A percentile compares a stretch with the other conserved stretches of the same genome.
Evolutionary conservation across 2,888 invertebrate species (phyloP).

Genomic region (Euspilapteryx auroguttella): DNA sequence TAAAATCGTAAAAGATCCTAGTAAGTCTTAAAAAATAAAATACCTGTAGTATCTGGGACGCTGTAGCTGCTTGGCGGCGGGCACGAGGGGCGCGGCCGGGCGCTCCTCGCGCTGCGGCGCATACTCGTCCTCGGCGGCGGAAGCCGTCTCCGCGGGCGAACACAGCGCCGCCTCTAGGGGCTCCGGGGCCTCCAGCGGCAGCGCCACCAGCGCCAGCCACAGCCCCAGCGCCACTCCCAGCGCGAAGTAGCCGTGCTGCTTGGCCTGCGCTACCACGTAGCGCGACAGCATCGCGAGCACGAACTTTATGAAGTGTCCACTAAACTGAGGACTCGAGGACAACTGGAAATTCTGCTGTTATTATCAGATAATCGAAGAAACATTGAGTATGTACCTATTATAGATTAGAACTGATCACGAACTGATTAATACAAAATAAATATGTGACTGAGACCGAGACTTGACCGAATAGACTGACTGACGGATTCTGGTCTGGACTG

Average conservation of each 20-base stretch:
- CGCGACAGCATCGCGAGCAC: slow-evolving; percentile 40
- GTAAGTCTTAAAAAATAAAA: slow-evolving; percentile 23
- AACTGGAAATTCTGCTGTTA: no score
- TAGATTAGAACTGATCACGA: no score
- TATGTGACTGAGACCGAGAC: no score
- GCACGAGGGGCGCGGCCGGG: slow-evolving; percentile 8
- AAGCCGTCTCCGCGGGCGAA: slow-evolving; percentile 9
- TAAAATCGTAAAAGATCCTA: no score
- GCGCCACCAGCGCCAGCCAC: slow-evolving; percentile 51
- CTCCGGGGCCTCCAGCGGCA: slow-evolving; percentile 49
- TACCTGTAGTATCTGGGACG: background rate
- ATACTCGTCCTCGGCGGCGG: slow-evolving; percentile 24
- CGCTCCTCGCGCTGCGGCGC: slow-evolving; percentile 38
- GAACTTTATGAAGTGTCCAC: no score
- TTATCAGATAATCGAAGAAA: no score
- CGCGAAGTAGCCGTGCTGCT: slow-evolving; percentile 61
- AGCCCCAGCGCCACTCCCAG: slow-evolving; percentile 59
- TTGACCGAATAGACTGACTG: no score
- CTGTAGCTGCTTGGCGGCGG: background rate
- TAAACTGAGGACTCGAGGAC: no score
- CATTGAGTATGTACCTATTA: no score
- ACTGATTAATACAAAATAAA: no score
- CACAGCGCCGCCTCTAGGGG: slow-evolving; percentile 12
- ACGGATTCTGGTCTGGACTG: no score
- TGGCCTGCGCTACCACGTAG: slow-evolving; percentile 45